A percentile compares a stretch with the other conserved stretches of the same genome.
Evolutionary conservation across 2,797 vertebrate species (phyloP).

Genomic region (Petrocephalus schoutedeni): DNA sequence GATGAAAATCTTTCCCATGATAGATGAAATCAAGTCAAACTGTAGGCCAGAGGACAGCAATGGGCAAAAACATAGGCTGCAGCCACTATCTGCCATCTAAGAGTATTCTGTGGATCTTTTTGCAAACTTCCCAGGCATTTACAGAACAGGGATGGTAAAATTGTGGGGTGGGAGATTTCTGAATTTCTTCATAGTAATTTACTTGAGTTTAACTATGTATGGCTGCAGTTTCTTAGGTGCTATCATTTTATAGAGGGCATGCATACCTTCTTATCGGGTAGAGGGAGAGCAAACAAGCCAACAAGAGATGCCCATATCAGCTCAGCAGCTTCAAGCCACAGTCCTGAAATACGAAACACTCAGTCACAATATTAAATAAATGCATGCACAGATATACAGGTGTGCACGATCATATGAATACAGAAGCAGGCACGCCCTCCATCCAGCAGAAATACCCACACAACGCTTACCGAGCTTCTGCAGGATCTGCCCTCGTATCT

Average conservation of each 20-base stretch:
- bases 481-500: slow-evolving; percentile 86
- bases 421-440: not conserved
- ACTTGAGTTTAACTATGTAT: not conserved
- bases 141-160: not conserved
- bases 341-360: slow-evolving; percentile 59
- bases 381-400: not conserved
- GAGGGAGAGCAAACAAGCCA: slow-evolving; percentile 78
- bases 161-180: not conserved
- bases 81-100: not conserved
- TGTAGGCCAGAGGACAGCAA: not conserved
- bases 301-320: slow-evolving; percentile 81
- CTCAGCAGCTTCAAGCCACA: slow-evolving; percentile 87
- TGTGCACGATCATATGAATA: not conserved
- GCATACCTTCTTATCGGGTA: slow-evolving; percentile 87
- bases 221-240: not conserved
- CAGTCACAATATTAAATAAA: not conserved
- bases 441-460: not conserved
- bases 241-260: not conserved
- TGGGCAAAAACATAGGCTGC: not conserved
- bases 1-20: not conserved
- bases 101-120: not conserved
- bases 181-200: not conserved
- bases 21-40: not conserved
- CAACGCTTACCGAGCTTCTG: slow-evolving; percentile 79
- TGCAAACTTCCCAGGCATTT: not conserved